Conservation (phyloP, 2,888 invertebrate species). For the Saturnia pavonia region DNA sequence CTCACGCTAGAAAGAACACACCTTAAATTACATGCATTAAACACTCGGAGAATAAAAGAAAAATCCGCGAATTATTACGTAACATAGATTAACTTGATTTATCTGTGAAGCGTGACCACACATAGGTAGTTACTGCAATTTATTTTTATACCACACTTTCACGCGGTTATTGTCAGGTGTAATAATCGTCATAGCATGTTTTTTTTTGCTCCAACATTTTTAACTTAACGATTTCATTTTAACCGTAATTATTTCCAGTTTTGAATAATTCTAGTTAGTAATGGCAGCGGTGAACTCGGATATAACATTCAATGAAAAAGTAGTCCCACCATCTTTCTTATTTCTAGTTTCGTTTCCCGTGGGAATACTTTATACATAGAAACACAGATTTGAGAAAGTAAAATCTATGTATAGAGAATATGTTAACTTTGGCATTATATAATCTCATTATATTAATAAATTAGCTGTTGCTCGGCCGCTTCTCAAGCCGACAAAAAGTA, state of each 20-base stretch:
- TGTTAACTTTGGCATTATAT: too few species aligned
- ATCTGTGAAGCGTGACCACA: conserved; percentile 21
- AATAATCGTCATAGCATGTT: conserved; percentile 16
- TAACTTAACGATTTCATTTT: conserved; percentile 11
- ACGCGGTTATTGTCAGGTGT: conserved; percentile 12
- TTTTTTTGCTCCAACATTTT: conserved; percentile 19
- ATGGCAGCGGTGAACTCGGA: background rate
- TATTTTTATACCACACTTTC: conserved; percentile 19
- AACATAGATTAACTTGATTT: conserved; percentile 20
- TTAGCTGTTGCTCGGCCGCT: too few species aligned
- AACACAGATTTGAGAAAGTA: too few species aligned
- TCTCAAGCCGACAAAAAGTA: too few species aligned
- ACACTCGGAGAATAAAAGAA: conserved; percentile 6
- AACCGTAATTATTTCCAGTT: conserved; percentile 11
- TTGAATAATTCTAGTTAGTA: conserved; percentile 9
- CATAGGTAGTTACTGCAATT: conserved; percentile 11
- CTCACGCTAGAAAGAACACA: conserved; percentile 6
- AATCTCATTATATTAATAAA: too few species aligned
- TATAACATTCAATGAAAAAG: conserved; percentile 2
- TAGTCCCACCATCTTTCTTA: background rate
- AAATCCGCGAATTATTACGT: conserved; percentile 16
- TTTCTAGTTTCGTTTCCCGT: conserved; percentile 5
- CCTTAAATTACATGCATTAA: conserved; percentile 16
- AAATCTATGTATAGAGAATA: background rate
- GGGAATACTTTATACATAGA: background rate